phyloP scores from a whole-genome alignment of 2,113 vertebrate genomes.

The Austrofundulus limnaeus region DNA sequence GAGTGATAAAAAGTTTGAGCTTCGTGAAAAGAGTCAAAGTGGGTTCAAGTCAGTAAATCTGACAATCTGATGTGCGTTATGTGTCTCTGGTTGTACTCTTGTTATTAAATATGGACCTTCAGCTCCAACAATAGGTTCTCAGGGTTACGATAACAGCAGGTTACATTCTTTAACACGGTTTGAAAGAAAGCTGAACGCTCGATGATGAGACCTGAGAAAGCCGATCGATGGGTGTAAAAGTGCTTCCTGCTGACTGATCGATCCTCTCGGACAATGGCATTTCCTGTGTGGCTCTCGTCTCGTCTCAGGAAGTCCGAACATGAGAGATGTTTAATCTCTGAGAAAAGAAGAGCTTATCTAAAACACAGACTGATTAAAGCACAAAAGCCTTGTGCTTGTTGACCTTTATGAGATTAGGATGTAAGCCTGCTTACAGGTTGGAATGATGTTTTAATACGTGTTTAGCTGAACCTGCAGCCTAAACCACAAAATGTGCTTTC shows the following conservation, averaged over 20 bases:
- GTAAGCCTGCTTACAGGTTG: constrained; percentile 3
- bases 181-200: not conserved
- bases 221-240: not conserved
- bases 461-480: not conserved
- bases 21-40: not conserved
- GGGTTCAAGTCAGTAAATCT: not conserved
- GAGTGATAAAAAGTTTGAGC: not conserved
- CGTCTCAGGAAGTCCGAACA: not conserved
- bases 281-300: not conserved
- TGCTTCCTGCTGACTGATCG: not conserved
- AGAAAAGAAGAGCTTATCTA: not conserved
- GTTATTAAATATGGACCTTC: not conserved
- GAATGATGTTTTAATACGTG: constrained; percentile 2
- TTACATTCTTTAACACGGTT: not conserved
- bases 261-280: not conserved
- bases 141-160: not conserved
- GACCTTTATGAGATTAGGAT: constrained; percentile 2
- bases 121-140: not conserved
- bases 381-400: not conserved
- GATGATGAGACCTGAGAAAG: not conserved
- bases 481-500: not conserved
- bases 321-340: constrained; percentile 2
- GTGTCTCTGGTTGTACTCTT: too few relatives aligned
- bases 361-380: constrained; percentile 16
- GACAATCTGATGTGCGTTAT: too few relatives aligned